These are phyloP conservation scores for Mesochorus sp. DNA, from an alignment of 2,888 invertebrate species.

Conservation along the genomic window DNA sequence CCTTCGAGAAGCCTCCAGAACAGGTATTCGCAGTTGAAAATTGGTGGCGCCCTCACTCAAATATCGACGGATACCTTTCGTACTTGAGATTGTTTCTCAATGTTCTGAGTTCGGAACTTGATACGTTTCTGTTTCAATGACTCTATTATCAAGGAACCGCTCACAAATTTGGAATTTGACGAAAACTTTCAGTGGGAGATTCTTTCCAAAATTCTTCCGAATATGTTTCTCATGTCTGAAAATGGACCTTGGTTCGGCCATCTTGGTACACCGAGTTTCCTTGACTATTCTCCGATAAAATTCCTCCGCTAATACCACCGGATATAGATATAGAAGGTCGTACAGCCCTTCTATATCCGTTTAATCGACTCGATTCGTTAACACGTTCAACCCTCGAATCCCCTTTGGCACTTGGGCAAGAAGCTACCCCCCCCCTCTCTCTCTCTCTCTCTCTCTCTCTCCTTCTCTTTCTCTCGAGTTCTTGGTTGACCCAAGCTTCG, in stretches of 20 bases:
- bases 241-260: not conserved
- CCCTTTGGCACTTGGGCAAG: conserved; percentile 53
- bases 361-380: conserved; percentile 61
- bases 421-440: conserved; percentile 53
- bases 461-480: conserved; percentile 49
- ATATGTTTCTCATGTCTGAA: not conserved
- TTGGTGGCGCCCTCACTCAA: not conserved
- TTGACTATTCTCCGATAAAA: conserved; percentile 48
- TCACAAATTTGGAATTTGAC: no score
- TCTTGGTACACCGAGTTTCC: conserved; percentile 11
- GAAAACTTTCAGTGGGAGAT: no score
- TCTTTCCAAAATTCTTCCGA: not conserved
- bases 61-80: not conserved
- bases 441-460: conserved; percentile 65
- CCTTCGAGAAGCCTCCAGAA: not conserved
- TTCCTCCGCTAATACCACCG: conserved; percentile 26
- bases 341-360: conserved; percentile 29
- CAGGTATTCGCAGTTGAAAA: not conserved
- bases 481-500: conserved; percentile 54
- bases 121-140: no score
- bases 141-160: no score
- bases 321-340: conserved; percentile 1
- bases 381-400: conserved; percentile 53
- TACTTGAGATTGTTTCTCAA: no score
- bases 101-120: no score